Conservation (phyloP, 2,797 vertebrate genomes). For the Sebastes hopkinsi region DNA sequence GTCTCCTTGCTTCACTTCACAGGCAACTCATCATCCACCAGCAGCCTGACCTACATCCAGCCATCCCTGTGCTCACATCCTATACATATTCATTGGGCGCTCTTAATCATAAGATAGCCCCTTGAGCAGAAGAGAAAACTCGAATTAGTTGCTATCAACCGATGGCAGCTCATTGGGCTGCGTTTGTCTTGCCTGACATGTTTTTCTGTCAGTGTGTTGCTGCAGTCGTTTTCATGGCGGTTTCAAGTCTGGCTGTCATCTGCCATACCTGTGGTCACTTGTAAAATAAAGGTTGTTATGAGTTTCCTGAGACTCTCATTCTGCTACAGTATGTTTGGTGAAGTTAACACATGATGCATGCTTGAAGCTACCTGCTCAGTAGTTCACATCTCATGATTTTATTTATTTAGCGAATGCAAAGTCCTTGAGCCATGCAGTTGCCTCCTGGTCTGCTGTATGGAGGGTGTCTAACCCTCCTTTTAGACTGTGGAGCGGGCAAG, state of each 20-base stretch:
- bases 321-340: not conserved
- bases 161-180: conserved; percentile 52
- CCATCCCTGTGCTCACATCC: conserved; percentile 51
- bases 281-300: conserved; percentile 3
- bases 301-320: conserved; percentile 9
- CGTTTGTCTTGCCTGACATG: conserved; percentile 40
- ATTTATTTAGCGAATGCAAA: too few relatives aligned
- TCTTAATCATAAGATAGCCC: conserved; percentile 65
- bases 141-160: conserved; percentile 70
- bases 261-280: conserved; percentile 20
- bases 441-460: too few relatives aligned
- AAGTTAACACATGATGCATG: not conserved
- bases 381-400: not conserved
- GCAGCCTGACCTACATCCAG: conserved; percentile 73
- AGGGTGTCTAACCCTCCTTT: too few relatives aligned
- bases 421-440: too few relatives aligned
- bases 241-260: conserved; percentile 3
- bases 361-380: not conserved
- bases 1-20: conserved; percentile 55
- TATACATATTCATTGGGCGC: conserved; percentile 76
- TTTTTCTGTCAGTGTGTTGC: conserved; percentile 18
- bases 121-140: conserved; percentile 65
- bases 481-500: too few relatives aligned
- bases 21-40: conserved; percentile 55
- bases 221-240: not conserved